phyloP scores from a whole-genome alignment of 2,888 invertebrate species.

The Drosophila macrospina region DNA sequence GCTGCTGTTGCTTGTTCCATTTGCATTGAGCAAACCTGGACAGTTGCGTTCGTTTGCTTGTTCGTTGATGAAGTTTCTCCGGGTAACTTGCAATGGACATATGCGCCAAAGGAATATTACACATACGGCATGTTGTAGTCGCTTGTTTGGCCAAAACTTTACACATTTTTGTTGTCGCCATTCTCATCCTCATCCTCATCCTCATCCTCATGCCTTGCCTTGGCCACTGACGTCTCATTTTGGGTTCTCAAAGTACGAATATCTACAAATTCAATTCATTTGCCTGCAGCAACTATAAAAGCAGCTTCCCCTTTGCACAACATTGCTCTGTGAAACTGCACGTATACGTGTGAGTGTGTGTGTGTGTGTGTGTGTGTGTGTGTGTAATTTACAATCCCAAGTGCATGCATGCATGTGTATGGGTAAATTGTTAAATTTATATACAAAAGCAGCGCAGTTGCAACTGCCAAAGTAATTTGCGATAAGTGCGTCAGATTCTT shows the following conservation, averaged over 20 bases:
- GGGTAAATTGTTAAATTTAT: conserved; percentile 78
- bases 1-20: conserved; percentile 39
- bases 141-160: conserved; percentile 62
- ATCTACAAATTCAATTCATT: conserved; percentile 64
- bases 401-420: conserved; percentile 66
- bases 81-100: conserved; percentile 48
- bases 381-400: conserved; percentile 77
- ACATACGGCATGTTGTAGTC: conserved; percentile 66
- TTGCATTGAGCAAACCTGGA: conserved; percentile 53
- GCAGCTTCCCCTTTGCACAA: conserved; percentile 10
- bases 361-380: conserved; percentile 31
- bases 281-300: conserved; percentile 50
- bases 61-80: conserved; percentile 62
- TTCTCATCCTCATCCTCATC: no score
- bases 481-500: conserved; percentile 81
- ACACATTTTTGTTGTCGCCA: conserved; percentile 48
- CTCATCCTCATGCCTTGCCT: conserved; percentile 30
- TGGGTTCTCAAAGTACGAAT: conserved; percentile 47
- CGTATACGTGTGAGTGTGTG: not conserved
- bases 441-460: conserved; percentile 74
- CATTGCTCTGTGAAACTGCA: conserved; percentile 4
- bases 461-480: conserved; percentile 82
- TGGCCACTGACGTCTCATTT: conserved; percentile 65
- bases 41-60: conserved; percentile 13
- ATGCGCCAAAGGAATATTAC: conserved; percentile 68